A percentile compares a stretch with the other conserved stretches of the same genome.
Conservation (phyloP, 2,113 vertebrate genomes). For the Embiotoca jacksoni region DNA sequence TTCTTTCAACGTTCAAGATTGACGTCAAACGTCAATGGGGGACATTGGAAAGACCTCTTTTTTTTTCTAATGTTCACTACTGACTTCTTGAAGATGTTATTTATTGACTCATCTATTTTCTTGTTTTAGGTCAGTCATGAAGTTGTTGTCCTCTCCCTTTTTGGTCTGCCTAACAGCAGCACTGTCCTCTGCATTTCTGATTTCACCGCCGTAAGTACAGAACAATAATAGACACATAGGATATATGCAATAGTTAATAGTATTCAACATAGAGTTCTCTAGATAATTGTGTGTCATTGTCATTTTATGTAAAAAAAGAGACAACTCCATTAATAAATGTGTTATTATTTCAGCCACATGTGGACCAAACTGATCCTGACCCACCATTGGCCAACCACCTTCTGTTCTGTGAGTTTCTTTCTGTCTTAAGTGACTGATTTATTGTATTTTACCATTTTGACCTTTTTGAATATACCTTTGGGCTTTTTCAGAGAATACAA, state of each 20-base stretch:
- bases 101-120: neutral
- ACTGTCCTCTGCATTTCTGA: constrained; percentile 51
- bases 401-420: constrained; percentile 79
- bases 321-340: neutral
- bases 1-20: no score
- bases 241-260: no score
- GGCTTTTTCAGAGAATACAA: no score
- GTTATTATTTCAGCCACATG: constrained; percentile 69
- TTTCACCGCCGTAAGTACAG: constrained; percentile 64
- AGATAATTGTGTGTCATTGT: no score
- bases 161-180: constrained; percentile 65
- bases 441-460: neutral
- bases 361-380: constrained; percentile 85
- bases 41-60: no score
- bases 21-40: no score
- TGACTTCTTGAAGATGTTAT: neutral
- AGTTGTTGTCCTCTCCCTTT: constrained; percentile 34
- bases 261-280: no score
- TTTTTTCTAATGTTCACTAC: neutral
- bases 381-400: constrained; percentile 85
- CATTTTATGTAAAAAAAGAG: no score
- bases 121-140: constrained; percentile 64
- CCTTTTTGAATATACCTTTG: no score
- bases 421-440: neutral
- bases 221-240: no score